Percentiles rank a stretch among this genome's conserved stretches.
Evolutionary conservation across 2,888 invertebrate genomes (phyloP).

Genomic region (Latheticus oryzae): DNA sequence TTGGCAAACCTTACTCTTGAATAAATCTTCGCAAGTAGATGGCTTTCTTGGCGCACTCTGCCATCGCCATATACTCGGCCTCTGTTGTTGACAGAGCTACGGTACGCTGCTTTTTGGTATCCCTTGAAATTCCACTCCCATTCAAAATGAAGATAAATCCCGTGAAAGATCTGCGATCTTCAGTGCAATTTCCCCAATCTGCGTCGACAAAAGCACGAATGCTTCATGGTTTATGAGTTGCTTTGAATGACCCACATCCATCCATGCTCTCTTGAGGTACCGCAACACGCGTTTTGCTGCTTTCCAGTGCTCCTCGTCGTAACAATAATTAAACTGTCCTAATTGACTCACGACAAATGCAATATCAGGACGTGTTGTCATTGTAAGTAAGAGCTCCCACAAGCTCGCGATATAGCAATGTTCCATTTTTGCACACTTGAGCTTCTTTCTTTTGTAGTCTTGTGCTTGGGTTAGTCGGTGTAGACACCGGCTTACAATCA

Average conservation of each 20-base stretch:
- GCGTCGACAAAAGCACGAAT: conserved; percentile 51
- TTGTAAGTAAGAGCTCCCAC: conserved; percentile 45
- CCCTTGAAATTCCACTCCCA: conserved; percentile 42
- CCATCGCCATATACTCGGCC: conserved; percentile 46
- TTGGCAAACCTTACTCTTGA: conserved; percentile 17
- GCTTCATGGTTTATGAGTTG: conserved; percentile 11
- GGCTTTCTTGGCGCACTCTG: conserved; percentile 44
- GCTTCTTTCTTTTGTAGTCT: neutral
- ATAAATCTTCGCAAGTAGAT: conserved; percentile 28
- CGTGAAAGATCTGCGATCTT: conserved; percentile 45
- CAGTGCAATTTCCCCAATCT: conserved; percentile 44
- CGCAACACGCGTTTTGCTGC: conserved; percentile 54
- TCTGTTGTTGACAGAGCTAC: conserved; percentile 47
- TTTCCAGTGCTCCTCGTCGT: conserved; percentile 43
- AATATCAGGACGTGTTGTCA: conserved; percentile 46
- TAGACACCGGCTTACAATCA: neutral
- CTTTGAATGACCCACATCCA: conserved; percentile 46
- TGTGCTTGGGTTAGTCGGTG: neutral
- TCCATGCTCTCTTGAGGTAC: conserved; percentile 49
- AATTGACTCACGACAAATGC: conserved; percentile 44
- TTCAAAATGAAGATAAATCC: conserved; percentile 44
- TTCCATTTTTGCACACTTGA: no score
- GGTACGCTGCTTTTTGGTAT: conserved; percentile 45
- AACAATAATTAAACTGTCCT: conserved; percentile 46
- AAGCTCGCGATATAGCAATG: conserved; percentile 41